phyloP scores from a whole-genome alignment of 2,113 vertebrate species.

The Semnornis frantzii region DNA sequence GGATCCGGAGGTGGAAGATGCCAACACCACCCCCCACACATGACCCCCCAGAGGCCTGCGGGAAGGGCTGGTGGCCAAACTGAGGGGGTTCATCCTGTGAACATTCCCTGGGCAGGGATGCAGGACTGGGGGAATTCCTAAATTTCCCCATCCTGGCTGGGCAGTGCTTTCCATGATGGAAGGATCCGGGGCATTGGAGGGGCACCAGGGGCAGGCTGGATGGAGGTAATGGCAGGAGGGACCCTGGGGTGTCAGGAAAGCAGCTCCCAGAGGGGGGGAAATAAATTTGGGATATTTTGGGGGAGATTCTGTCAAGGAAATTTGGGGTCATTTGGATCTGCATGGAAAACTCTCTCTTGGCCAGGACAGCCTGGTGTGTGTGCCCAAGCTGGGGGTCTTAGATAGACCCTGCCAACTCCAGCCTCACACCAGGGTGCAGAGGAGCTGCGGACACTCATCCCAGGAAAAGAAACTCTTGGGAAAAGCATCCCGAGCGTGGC shows the following conservation, averaged over 20 bases:
- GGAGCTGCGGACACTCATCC: neutral
- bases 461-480: neutral
- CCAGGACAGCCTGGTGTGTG: neutral
- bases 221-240: accelerated
- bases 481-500: neutral
- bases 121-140: neutral
- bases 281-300: neutral
- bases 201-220: neutral
- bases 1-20: neutral
- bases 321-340: accelerated
- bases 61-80: neutral
- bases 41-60: neutral
- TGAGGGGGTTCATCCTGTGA: neutral
- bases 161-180: accelerated
- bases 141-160: neutral
- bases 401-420: neutral
- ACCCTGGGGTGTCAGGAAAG: neutral
- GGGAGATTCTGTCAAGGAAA: neutral
- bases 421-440: neutral
- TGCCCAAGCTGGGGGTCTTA: neutral
- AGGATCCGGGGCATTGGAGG: neutral
- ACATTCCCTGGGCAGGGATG: neutral
- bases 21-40: neutral
- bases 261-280: neutral
- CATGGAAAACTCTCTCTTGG: neutral